Evolutionary conservation across 2,113 vertebrate species (phyloP), one percentile per base, ranked within the genome.

Genomic region (Syngnathus typhle): DNA sequence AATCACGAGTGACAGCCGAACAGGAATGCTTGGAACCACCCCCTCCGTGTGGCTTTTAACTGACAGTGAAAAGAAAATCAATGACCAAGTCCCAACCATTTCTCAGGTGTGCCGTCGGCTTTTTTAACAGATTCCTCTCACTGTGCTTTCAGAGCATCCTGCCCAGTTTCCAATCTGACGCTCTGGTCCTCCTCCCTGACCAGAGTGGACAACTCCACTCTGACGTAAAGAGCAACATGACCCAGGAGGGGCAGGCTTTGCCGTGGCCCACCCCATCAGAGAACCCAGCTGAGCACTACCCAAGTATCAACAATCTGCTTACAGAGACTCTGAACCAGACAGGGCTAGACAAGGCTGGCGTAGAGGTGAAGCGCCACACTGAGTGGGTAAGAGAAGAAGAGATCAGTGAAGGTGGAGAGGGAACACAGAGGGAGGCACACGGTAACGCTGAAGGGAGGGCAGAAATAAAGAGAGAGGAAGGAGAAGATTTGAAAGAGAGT

Each of bases 201-300:
- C 56, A n/a, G 69, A 79, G 69, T 69, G 56, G 67, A 82, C 77
- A 4, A 37, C 66, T 46, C 12, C 66, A 51, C 51, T 43, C 68
- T 55, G 58, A 61, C 73, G 82, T 70, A 74, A 78, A 76, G 76
- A 80, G 63, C 87, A 88, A 77, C 88, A 92, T 92, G 91, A 91
- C 88, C 85, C 88, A 91, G 89, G 91, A 91, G 88, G 89, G 90
- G 85, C 89, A 89, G 80, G 81, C 79, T 79, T 88, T 88, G 86
- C 82, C 82, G 79, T 82, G 83, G 77, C 80, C 81, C 77, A 75
- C 84, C 80, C 75, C 84, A 67, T 73, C 86, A 64, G 84, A 87
- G 47, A 86, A 65, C 75, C 75, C 65, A 56, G 69, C n/a, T 69
- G 85, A 88, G 70, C 46, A 75, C 52, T 67, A 58, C 11, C 18